These are phyloP conservation scores for Meiosimyza decipiens DNA, from an alignment of 2,888 invertebrate species.

Conservation along the genomic window DNA sequence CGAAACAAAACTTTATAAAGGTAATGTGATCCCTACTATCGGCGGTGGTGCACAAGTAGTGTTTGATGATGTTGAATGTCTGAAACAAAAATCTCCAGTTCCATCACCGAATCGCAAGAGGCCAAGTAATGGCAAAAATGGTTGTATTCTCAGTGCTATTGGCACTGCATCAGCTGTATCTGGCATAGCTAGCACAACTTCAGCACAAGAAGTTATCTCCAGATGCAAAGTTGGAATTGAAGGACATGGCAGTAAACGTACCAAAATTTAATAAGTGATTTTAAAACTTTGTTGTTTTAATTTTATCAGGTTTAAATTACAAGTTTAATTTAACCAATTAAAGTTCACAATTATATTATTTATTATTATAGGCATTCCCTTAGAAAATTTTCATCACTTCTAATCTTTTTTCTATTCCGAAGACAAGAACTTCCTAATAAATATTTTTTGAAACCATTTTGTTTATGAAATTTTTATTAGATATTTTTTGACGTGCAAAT, in stretches of 20 bases:
- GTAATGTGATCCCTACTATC: constrained; percentile 91
- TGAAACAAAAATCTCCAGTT: constrained; percentile 84
- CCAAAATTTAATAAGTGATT: constrained; percentile 55
- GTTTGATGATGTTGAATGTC: constrained; percentile 92
- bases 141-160: constrained; percentile 41
- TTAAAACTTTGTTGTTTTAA: background rate
- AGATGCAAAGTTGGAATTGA: constrained; percentile 66
- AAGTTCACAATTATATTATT: background rate
- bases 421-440: constrained; percentile 5
- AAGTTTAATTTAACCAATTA: background rate
- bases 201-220: constrained; percentile 60
- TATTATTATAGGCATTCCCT: too few relatives aligned
- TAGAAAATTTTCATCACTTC: background rate
- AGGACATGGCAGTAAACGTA: constrained; percentile 64
- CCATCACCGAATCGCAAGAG: constrained; percentile 67
- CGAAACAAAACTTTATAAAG: constrained; percentile 93
- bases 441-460: constrained; percentile 18
- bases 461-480: constrained; percentile 6
- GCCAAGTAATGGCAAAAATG: constrained; percentile 55
- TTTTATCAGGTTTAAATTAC: background rate
- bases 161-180: constrained; percentile 39
- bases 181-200: constrained; percentile 45
- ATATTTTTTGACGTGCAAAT: background rate
- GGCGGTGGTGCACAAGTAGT: constrained; percentile 96
- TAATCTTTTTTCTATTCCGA: too few relatives aligned